Percentiles rank a stretch among this genome's conserved stretches.
Conservation (phyloP, 2,888 invertebrate genomes). For the Drosophila mercatorum region DNA sequence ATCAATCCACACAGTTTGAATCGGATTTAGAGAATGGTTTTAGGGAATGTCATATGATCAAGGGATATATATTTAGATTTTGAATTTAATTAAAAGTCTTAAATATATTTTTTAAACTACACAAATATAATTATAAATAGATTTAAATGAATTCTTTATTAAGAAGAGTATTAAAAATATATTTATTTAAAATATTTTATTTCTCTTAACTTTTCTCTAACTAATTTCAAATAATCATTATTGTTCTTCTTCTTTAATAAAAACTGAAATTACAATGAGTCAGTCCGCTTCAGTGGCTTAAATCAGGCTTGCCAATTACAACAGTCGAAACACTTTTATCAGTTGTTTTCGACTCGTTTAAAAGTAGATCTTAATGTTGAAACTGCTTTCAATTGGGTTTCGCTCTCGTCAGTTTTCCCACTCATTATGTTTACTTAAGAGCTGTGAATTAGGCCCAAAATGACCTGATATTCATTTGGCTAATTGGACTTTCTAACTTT, state of each 20-base stretch:
- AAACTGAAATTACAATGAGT: not conserved
- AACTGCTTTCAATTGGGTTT: not conserved
- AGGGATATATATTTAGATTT: too few species aligned
- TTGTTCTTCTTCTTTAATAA: too few species aligned
- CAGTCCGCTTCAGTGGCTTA: not conserved
- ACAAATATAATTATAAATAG: too few species aligned
- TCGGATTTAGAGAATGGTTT: too few species aligned
- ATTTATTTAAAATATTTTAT: too few species aligned
- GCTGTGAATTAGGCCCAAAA: not conserved
- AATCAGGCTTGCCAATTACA: not conserved
- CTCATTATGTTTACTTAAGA: not conserved
- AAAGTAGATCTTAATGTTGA: not conserved
- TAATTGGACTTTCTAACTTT: not conserved
- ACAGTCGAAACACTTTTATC: not conserved
- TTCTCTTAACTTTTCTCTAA: not conserved
- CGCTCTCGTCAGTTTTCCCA: constrained; percentile 1
- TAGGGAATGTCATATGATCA: too few species aligned
- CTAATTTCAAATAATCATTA: not conserved
- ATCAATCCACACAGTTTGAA: not conserved
- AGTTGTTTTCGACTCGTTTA: not conserved
- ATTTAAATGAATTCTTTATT: too few species aligned
- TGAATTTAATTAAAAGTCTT: too few species aligned
- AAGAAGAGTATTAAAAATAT: too few species aligned
- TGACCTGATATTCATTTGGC: not conserved
- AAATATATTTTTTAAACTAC: too few species aligned